Evolutionary conservation across 2,888 invertebrate genomes (phyloP), one percentile per base, ranked within the genome.

Genomic region (Pilophorus perplexus): DNA sequence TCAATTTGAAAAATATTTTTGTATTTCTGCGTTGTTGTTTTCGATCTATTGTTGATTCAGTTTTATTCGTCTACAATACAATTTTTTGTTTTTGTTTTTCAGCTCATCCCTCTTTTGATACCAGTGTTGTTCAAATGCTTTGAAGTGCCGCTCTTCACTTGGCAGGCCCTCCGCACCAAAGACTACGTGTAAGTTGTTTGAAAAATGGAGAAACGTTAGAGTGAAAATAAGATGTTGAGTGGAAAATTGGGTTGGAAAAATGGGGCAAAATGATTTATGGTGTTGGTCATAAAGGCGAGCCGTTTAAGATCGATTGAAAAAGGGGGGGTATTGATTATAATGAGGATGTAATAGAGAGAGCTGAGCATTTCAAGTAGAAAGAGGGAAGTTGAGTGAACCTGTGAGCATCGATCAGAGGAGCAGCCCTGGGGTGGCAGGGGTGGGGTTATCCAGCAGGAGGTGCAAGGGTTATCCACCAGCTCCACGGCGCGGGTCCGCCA

Each of bases 121-220:
- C n/a, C 22, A 20, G 48, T 38, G 3, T 1, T 52, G 3, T 48
- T 50, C 12, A 33, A 46, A 14, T 3, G 12, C 5, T 2, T 23
- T 2, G 46, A 46, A 46, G 5, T 23, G 2, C 22, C 46, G 12
- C 25, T 46, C 5, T 46, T 46, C 46, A 23, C 27, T 12, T n/a
- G 16, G 33, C 66, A 59, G 40, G 23, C 18, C 37, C 18, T 38
- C n/a, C 14, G n/a, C 25, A 67, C 68, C 20, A 50, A 66, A 52
- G 71, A 72, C 52, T 64, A 60, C 37, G 57, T 27, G 72, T 71
- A 62, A 72, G 72, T 67, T 66, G 1, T 27, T 18, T 23, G 28
- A 55, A 20, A n/a, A n/a, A n/a, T n/a, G n/a, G n/a, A n/a, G n/a
- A n/a, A n/a, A n/a, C n/a, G n/a, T n/a, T n/a, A n/a, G n/a, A n/a